Conservation (phyloP, 2,113 vertebrate genomes). For the Connochaetes taurinus region DNA sequence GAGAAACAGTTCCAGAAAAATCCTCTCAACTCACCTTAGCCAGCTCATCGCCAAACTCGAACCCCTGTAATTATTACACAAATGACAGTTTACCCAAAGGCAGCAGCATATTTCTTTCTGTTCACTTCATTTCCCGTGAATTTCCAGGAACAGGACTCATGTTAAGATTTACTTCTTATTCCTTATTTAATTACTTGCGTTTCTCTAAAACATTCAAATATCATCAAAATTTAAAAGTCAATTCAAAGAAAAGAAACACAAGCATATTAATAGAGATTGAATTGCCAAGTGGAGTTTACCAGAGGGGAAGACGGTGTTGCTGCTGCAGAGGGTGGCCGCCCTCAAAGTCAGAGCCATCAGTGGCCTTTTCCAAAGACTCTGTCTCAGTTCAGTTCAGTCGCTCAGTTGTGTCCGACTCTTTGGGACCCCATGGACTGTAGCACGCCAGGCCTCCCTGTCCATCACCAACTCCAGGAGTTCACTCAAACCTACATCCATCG, state of each 20-base stretch:
- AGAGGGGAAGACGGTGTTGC: not conserved
- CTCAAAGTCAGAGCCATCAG: fast-evolving
- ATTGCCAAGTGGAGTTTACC: not conserved
- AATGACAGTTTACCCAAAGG: not conserved
- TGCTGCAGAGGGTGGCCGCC: not conserved
- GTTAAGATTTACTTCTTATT: not conserved
- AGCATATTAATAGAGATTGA: not conserved
- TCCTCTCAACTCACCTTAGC: not conserved
- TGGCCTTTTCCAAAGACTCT: not conserved
- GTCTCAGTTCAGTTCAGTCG: not conserved
- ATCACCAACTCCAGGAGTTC: not conserved
- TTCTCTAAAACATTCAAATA: conserved; percentile 14
- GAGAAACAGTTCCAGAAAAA: not conserved
- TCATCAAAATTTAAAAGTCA: not conserved
- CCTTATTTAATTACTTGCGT: not conserved
- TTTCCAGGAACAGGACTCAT: not conserved
- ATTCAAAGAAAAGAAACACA: not conserved
- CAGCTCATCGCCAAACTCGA: not conserved
- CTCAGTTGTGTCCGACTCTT: not conserved
- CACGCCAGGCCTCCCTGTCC: not conserved
- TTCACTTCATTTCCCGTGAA: not conserved
- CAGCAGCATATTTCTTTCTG: not conserved
- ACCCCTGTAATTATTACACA: not conserved
- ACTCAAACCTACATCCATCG: fast-evolving
- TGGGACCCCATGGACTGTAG: not conserved